Base-by-base conservation (phyloP, 2,797 vertebrate species). In the Sarcoramphus papa region DNA sequence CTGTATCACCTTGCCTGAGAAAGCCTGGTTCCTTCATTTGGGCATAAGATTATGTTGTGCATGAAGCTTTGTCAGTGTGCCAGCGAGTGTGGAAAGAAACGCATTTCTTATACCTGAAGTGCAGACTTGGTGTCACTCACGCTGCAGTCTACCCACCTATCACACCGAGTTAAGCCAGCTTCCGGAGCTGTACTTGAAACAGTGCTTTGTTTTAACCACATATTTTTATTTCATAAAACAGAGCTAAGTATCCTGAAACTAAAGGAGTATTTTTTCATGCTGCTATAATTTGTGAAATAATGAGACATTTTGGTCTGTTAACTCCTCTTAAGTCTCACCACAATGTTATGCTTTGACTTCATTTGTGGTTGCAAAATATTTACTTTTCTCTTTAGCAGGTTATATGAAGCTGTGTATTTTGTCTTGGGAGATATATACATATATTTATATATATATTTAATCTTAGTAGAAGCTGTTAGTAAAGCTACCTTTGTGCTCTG, bases 361-460 rank as follows among this genome's bases (percentile, higher is more conserved):
- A 96, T 95, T 97, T 95, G 97, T 90, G 95, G 96, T 96, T 88
- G 88, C 76, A 92, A 96, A 96, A 96, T 96, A 96, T 96, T 95
- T 95, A 91, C 80, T 95, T 92, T 90, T 93, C 92, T 95, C 86
- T 97, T 97, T 85, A 94, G 88, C 90, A 85, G 79, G 88, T 92
- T 96, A 94, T 83, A 88, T 76, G 74, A 95, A 96, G 85, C 73
- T 90, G 94, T 95, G 88, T 96, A 95, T 93, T 97, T 96, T 97
- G 90, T 96, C 95, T 94, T 95, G 85, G 79, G 48, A 94, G 85
- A 87, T 73, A 92, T 76, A 95, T 59, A 69, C 48, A 57, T 74
- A 72, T 68, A 69, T 73, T 74, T 85, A 25, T 94, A 86, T 63
- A 85, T 75, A 41, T 91, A 91, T 91, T 73, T 93, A 78, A 96